Base-by-base conservation (phyloP, 2,797 vertebrate genomes). In the Pelobates cultripes region DNA sequence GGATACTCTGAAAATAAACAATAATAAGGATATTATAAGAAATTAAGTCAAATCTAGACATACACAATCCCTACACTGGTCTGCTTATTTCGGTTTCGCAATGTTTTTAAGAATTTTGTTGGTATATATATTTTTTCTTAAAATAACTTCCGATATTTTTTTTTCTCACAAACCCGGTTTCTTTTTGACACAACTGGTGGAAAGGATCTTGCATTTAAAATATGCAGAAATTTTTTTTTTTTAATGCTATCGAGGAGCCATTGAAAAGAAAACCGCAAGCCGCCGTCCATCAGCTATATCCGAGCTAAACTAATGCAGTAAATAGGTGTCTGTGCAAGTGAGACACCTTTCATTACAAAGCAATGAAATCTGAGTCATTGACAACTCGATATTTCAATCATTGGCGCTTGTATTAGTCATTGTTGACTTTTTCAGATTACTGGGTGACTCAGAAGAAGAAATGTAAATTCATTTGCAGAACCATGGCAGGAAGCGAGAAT, bases 391-490 rank as follows among this genome's bases (percentile, higher is more conserved):
- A 90, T 92, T 92, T 91, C 92, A 89, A 89, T 92, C 88, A 73
- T 86, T 92, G 92, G 77, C 45, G 89, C 92, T 92, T 84, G 91
- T 95, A 90, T 96, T 94, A 97, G 91, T 96, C 95, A 96, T 96
- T 94, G 90, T 92, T 92, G 83, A 73, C 88, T 93, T 87, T 88
- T 12, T 28, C 91, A 92, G 91, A 89, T 89, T 94, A 88, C 91
- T 9, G 1, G 82, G 89, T 98, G 96, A 97, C 91, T 97, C 96
- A 97, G 93, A 94, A 91, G 86, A 90, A 90, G 88, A 91, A 89
- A 92, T 94, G 89, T 88, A 92, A 92, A 93, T 87, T 86, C 87
- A 87, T 85, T 89, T 86, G 90, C 86, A 90, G 85, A 90, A 87
- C 83, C 5, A 85, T 91, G 87, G 88, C 91, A 91, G 89, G 89